phyloP scores from a whole-genome alignment of 2,113 vertebrate species.

The Hippocampus mohnikei region DNA sequence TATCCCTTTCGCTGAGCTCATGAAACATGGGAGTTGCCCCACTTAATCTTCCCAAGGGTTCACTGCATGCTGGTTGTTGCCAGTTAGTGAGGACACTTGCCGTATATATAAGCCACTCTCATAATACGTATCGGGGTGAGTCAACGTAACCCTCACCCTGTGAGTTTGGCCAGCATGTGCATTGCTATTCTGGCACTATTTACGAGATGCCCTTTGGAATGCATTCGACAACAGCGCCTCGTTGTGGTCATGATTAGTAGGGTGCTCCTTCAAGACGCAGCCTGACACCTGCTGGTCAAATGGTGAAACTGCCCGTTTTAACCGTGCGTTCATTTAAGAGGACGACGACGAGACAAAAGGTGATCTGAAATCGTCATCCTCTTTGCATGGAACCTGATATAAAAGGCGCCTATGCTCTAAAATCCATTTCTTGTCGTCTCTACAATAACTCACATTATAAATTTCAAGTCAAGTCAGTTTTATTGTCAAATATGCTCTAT shows the following conservation, averaged over 20 bases:
- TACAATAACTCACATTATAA: not conserved
- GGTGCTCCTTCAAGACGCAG: conserved; percentile 21
- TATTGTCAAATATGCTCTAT: too few relatives aligned
- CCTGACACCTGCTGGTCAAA: too few relatives aligned
- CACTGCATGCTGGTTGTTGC: conserved; percentile 23
- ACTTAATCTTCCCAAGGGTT: conserved; percentile 21
- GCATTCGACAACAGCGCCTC: conserved; percentile 21
- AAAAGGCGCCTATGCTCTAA: too few relatives aligned
- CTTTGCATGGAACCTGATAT: not conserved
- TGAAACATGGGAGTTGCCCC: conserved; percentile 17
- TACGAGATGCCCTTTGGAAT: conserved; percentile 22
- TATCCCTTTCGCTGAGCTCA: conserved; percentile 38
- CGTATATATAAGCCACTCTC: conserved; percentile 11
- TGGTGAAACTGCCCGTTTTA: too few relatives aligned
- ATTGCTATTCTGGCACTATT: conserved; percentile 20
- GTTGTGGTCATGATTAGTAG: conserved; percentile 15
- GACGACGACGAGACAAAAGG: not conserved
- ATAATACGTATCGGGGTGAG: conserved; percentile 29
- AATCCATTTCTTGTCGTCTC: not conserved
- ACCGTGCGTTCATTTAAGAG: too few relatives aligned
- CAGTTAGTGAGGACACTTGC: conserved; percentile 25
- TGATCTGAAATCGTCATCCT: not conserved
- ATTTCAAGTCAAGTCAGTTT: too few relatives aligned
- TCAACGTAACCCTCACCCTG: conserved; percentile 33
- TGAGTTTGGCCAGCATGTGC: not conserved